These are phyloP conservation scores for Dolichopus griseipennis DNA, from an alignment of 2,888 invertebrate species.

Conservation along the genomic window DNA sequence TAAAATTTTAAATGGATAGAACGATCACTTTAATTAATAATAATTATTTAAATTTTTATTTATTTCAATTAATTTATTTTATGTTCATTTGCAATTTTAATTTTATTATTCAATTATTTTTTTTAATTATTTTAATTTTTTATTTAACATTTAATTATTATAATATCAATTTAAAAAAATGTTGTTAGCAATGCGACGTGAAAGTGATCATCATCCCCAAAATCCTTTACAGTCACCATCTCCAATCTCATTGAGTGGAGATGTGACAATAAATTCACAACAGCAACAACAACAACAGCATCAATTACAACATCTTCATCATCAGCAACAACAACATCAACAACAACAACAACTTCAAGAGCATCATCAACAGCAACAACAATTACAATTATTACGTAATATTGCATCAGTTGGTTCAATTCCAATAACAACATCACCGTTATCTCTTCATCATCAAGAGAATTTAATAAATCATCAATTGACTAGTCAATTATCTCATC, in stretches of 20 bases:
- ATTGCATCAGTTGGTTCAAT: background rate
- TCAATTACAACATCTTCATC: conserved; percentile 9
- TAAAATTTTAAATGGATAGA: background rate
- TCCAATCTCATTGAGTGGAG: conserved; percentile 14
- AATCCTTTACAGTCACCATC: conserved; percentile 8
- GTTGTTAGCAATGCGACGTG: conserved; percentile 67
- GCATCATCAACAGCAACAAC: background rate
- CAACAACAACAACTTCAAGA: conserved; percentile 8
- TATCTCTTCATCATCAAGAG: conserved; percentile 12
- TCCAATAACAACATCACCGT: background rate
- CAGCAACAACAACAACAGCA: conserved; percentile 9
- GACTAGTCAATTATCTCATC: conserved; percentile 16
- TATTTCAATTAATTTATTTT: background rate
- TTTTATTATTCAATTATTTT: background rate
- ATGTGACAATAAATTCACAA: conserved; percentile 11
- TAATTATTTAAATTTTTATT: background rate
- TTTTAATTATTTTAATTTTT: background rate
- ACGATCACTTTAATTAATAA: background rate
- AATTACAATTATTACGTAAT: background rate
- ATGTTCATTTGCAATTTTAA: background rate
- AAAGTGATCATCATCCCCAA: conserved; percentile 45
- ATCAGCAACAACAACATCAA: background rate
- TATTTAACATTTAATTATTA: background rate
- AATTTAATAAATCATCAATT: conserved; percentile 16
- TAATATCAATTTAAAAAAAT: conserved; percentile 29